phyloP scores from a whole-genome alignment of 2,888 invertebrate species.

The Drosophila anceps region DNA sequence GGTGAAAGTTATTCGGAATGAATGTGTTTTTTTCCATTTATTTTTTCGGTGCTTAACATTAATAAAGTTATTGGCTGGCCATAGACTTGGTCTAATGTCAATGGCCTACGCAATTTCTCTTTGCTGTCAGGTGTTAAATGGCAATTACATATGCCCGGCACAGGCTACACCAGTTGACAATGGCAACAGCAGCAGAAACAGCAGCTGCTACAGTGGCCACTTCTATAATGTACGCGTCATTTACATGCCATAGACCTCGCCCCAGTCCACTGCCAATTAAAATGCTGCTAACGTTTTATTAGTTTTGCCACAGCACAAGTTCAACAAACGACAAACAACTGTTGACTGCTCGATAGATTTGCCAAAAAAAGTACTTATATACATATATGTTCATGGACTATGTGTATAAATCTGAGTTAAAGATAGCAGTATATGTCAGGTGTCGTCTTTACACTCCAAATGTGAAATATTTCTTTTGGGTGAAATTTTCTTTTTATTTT shows the following conservation, averaged over 20 bases:
- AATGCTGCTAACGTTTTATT: slow-evolving; percentile 68
- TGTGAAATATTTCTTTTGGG: slow-evolving; percentile 59
- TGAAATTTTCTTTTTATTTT: slow-evolving; percentile 63
- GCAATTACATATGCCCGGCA: slow-evolving; percentile 76
- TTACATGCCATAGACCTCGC: slow-evolving; percentile 78
- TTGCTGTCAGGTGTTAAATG: slow-evolving; percentile 64
- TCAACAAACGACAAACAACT: slow-evolving; percentile 70
- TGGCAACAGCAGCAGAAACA: slow-evolving; percentile 4
- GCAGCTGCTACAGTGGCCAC: slow-evolving; percentile 21
- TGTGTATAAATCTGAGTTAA: slow-evolving; percentile 15
- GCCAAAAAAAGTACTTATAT: slow-evolving; percentile 55
- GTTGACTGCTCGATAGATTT: slow-evolving; percentile 47
- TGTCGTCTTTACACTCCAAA: slow-evolving; percentile 46
- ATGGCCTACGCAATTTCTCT: slow-evolving; percentile 80
- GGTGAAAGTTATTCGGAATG: slow-evolving; percentile 64
- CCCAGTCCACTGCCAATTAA: slow-evolving; percentile 65
- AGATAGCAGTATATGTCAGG: slow-evolving; percentile 50
- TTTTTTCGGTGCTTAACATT: slow-evolving; percentile 27
- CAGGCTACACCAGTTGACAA: slow-evolving; percentile 51
- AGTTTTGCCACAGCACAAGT: slow-evolving; percentile 45
- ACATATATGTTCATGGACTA: background rate
- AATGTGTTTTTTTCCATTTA: slow-evolving; percentile 13
- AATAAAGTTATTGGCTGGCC: slow-evolving; percentile 58
- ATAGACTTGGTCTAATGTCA: slow-evolving; percentile 48
- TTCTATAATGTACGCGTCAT: slow-evolving; percentile 56